phyloP scores from a whole-genome alignment of 2,888 invertebrate species.

The Camptogramma bilineatum region DNA sequence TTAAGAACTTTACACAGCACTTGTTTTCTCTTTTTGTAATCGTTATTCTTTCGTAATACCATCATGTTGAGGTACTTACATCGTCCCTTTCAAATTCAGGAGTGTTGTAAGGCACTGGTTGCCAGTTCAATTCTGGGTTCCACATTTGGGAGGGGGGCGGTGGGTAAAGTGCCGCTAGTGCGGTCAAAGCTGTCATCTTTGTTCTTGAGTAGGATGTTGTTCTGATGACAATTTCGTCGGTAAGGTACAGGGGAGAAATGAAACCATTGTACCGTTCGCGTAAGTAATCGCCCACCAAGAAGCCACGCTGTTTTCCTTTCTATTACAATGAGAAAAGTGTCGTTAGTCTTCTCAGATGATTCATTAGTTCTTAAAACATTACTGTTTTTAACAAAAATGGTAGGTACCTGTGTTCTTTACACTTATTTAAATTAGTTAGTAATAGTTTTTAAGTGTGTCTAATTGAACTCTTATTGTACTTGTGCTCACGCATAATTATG shows the following conservation, averaged over 20 bases:
- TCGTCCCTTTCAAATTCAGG: conserved; percentile 66
- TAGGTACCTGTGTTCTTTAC: background rate
- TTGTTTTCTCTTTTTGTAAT: background rate
- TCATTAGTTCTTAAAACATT: no score
- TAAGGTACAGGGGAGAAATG: conserved; percentile 75
- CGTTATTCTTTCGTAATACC: background rate
- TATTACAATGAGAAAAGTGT: conserved; percentile 50
- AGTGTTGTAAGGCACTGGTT: conserved; percentile 87
- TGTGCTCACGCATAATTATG: background rate
- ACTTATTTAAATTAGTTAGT: background rate
- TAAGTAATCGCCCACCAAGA: conserved; percentile 77
- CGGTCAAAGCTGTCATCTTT: conserved; percentile 89
- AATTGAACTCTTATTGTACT: background rate
- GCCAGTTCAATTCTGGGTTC: conserved; percentile 87
- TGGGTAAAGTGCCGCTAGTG: conserved; percentile 89
- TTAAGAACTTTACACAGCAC: background rate
- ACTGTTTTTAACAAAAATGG: no score
- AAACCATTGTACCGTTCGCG: conserved; percentile 75
- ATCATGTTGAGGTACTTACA: conserved; percentile 58
- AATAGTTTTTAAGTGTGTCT: background rate
- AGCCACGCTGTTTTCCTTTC: conserved; percentile 83
- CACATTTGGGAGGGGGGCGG: conserved; percentile 84
- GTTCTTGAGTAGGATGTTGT: conserved; percentile 91
- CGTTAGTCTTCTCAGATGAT: background rate
- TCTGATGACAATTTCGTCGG: conserved; percentile 78